Base-by-base conservation (phyloP, 2,113 vertebrate genomes). In the Heptranchias perlo region DNA sequence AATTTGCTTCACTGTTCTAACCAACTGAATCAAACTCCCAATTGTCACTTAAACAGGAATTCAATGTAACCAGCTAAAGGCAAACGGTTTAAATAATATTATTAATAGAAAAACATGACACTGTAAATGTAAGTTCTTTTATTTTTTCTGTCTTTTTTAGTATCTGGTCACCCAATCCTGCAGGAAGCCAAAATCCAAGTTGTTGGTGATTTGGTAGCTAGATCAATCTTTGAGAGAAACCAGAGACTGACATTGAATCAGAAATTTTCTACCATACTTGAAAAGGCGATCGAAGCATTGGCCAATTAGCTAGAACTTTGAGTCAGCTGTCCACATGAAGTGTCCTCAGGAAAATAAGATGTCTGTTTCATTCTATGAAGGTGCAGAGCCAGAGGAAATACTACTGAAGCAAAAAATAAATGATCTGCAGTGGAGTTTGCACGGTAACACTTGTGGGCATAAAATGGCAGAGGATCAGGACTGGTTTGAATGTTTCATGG, bases 111-210 rank as follows among this genome's bases (percentile, higher is more conserved):
- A 62, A 93, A 64, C n/a, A 64, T 93, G n/a, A 47, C 49, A n/a
- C 54, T 28, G 54, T 61, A 44, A 86, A 64, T 52, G 18, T 82
- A 96, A 76, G 21, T 18, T 61, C 28, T 64, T 82, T 92, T 93
- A 58, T 61, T 76, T 94, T 93, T 93, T 39, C n/a, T 76, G 61
- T 94, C 44, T 49, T 35, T 96, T 97, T 18, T 89, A 97, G 97
- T 96, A 96, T 96, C 7, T 89, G 97, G 96, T 96, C 96, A 96
- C 44, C 96, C 86, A 95, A 23, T 97, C 67, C 96, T 97, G 96
- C 97, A 97, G 96, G 96, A 96, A 96, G 95, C 96, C 96, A 96
- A 97, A 96, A 97, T 98, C 96, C 96, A 61, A 47, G 35, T 97
- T 96, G 97, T 96, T 96, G 97, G 96, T 67, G 96, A 96, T 49